Conservation (phyloP, 2,888 invertebrate species). For the Drosophila setosimentum region DNA sequence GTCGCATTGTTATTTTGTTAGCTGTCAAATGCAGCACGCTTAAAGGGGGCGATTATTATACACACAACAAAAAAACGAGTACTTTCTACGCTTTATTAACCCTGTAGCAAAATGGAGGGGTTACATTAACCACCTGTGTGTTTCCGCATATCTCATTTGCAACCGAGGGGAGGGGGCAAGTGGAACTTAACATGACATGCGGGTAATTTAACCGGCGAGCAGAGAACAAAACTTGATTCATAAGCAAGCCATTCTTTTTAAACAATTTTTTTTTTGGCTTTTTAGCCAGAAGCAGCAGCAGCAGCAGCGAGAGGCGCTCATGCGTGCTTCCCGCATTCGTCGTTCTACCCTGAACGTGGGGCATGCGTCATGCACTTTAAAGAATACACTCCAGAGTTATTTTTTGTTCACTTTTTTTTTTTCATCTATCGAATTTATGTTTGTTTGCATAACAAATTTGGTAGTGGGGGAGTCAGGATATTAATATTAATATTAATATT, state of each 20-base stretch:
- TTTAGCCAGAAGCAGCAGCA: constrained; percentile 19
- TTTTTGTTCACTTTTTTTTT: constrained; percentile 27
- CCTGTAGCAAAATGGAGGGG: constrained; percentile 25
- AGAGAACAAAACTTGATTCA: constrained; percentile 51
- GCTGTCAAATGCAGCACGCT: neutral
- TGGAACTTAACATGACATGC: constrained; percentile 49
- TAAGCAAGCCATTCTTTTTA: constrained; percentile 44
- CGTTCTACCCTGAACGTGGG: constrained; percentile 43
- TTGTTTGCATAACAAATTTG: constrained; percentile 51
- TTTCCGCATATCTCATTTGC: constrained; percentile 52
- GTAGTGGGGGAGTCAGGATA: constrained; percentile 6
- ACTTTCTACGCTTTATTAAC: constrained; percentile 30
- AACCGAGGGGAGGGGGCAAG: constrained; percentile 11
- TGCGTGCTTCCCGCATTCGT: constrained; percentile 71
- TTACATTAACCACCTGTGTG: constrained; percentile 45
- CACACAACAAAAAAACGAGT: neutral
- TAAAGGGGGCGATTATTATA: neutral
- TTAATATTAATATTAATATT: constrained; percentile 5
- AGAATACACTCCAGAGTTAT: constrained; percentile 28
- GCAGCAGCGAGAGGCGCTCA: constrained; percentile 56
- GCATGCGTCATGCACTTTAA: constrained; percentile 64
- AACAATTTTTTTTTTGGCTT: constrained; percentile 23
- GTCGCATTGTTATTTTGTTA: constrained; percentile 11
- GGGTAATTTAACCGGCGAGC: constrained; percentile 64
- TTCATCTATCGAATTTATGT: constrained; percentile 20